A percentile compares a stretch with the other conserved stretches of the same genome.
Evolutionary conservation across 2,113 vertebrate genomes (phyloP).

Genomic region (Channa argus): DNA sequence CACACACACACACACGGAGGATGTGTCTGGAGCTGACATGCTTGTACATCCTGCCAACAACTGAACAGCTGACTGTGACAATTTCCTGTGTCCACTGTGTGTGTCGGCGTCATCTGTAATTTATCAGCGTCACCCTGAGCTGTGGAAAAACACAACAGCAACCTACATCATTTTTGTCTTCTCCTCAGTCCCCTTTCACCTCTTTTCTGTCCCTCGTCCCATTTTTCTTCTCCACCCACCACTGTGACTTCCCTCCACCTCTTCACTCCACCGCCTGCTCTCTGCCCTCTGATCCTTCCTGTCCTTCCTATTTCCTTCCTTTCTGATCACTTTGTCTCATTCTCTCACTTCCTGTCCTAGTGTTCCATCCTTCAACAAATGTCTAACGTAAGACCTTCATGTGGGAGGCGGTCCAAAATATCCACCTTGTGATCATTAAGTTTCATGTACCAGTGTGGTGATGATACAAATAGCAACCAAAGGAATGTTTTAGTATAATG

Average conservation of each 20-base stretch:
- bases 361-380: not conserved
- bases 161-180: constrained; percentile 34
- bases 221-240: constrained; percentile 41
- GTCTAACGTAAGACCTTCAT: not conserved
- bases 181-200: constrained; percentile 31
- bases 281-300: constrained; percentile 25
- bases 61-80: constrained; percentile 53
- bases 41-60: constrained; percentile 40
- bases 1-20: constrained; percentile 24
- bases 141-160: constrained; percentile 36
- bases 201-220: constrained; percentile 8
- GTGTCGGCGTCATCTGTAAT: constrained; percentile 14
- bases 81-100: not conserved
- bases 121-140: constrained; percentile 36
- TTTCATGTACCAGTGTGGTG: no score
- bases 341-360: constrained; percentile 4
- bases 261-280: constrained; percentile 29
- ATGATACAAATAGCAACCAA: no score
- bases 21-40: constrained; percentile 43
- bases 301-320: constrained; percentile 4
- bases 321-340: constrained; percentile 19
- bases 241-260: constrained; percentile 45
- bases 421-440: no score
- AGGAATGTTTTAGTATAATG: no score
- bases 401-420: no score